These are phyloP conservation scores for Cryptosula pallasiana DNA, from an alignment of 2,888 invertebrate species.

Conservation along the genomic window DNA sequence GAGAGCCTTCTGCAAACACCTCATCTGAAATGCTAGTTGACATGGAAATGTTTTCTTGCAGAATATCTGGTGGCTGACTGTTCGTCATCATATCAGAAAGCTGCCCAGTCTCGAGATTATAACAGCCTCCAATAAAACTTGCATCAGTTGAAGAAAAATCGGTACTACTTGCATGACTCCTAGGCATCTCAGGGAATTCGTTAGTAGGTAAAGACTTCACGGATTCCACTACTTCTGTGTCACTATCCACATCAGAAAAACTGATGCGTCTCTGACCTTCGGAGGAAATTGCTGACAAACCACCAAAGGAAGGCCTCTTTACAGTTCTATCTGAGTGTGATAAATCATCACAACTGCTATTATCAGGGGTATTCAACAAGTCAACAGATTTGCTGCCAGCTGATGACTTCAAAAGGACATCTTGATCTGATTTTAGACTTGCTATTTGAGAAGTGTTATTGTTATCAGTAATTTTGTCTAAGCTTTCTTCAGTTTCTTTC, in stretches of 20 bases:
- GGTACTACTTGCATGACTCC: background rate
- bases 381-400: no score
- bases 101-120: constrained; percentile 9
- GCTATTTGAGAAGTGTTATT: background rate
- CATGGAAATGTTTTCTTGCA: background rate
- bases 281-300: constrained; percentile 3
- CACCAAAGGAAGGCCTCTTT: constrained; percentile 6
- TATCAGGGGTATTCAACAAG: background rate
- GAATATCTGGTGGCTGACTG: background rate
- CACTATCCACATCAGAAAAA: constrained; percentile 20
- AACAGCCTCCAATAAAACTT: background rate
- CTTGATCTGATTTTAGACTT: no score
- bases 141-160: constrained; percentile 1
- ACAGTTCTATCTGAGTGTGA: background rate
- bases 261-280: background rate
- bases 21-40: constrained; percentile 24
- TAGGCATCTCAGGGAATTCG: background rate
- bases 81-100: background rate
- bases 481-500: background rate
- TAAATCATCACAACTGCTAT: background rate
- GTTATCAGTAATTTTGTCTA: background rate
- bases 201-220: background rate
- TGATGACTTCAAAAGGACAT: no score
- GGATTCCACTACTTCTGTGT: background rate
- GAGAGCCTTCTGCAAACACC: constrained; percentile 11